These are phyloP conservation scores for Erebia aethiops DNA, from an alignment of 2,888 invertebrate species.

Conservation along the genomic window DNA sequence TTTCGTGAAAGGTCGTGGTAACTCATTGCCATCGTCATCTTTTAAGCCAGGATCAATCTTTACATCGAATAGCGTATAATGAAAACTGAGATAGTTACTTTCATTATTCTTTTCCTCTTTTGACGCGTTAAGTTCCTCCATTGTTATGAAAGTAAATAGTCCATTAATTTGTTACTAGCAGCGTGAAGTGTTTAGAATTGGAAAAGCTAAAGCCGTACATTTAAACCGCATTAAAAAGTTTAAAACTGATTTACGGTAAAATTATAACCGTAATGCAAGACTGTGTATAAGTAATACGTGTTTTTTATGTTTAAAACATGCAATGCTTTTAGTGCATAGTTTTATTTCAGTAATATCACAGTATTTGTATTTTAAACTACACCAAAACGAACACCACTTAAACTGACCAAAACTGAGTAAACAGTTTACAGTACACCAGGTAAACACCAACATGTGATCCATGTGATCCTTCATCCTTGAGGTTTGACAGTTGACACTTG, in stretches of 20 bases:
- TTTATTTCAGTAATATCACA: too few species aligned
- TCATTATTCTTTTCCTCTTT: slow-evolving; percentile 35
- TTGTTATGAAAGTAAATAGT: slow-evolving; percentile 5
- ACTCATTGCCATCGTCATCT: slow-evolving; percentile 70
- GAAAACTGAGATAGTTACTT: slow-evolving; percentile 48
- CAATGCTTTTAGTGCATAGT: too few species aligned
- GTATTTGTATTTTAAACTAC: too few species aligned
- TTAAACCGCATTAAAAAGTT: background rate
- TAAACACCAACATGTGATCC: too few species aligned
- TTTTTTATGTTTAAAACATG: too few species aligned
- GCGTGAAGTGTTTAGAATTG: background rate
- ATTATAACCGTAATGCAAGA: too few species aligned
- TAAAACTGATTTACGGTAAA: background rate
- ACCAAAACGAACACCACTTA: too few species aligned
- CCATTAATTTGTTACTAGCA: background rate
- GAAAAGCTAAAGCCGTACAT: background rate
- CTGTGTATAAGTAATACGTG: too few species aligned
- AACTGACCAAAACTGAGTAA: too few species aligned
- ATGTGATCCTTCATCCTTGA: too few species aligned
- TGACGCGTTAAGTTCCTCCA: slow-evolving; percentile 10
- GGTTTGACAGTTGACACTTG: too few species aligned
- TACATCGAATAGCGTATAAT: slow-evolving; percentile 69
- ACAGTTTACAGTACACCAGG: too few species aligned
- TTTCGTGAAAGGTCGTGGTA: slow-evolving; percentile 81
- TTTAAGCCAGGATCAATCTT: slow-evolving; percentile 74